Percentiles rank a stretch among this genome's conserved stretches.
phyloP scores from a whole-genome alignment of 2,113 vertebrate species.

The Seriola dumerili region DNA sequence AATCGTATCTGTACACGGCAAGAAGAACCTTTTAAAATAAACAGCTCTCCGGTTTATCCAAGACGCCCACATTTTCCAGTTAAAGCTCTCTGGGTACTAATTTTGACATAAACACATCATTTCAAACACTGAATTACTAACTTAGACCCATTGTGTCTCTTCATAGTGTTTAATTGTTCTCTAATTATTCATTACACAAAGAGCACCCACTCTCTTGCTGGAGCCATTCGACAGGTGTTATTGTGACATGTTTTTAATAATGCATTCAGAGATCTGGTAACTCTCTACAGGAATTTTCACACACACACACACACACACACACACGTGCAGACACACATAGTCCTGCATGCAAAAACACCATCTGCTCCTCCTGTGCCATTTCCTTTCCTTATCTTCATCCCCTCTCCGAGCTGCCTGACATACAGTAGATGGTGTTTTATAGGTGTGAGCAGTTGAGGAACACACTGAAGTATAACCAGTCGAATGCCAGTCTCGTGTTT shows the following conservation, averaged over 20 bases:
- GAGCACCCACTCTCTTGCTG: slow-evolving; percentile 21
- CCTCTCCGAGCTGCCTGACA: slow-evolving; percentile 20
- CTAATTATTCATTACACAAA: slow-evolving; percentile 34
- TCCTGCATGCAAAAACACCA: slow-evolving; percentile 65
- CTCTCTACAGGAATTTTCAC: slow-evolving; percentile 42
- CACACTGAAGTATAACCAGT: slow-evolving; percentile 24
- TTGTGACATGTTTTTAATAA: slow-evolving; percentile 64
- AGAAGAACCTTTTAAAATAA: slow-evolving; percentile 6
- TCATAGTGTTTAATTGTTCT: slow-evolving; percentile 31
- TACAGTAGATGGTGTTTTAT: slow-evolving; percentile 30
- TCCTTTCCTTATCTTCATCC: slow-evolving; percentile 20
- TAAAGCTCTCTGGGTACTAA: slow-evolving; percentile 32
- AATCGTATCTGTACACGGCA: neutral
- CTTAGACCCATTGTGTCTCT: slow-evolving; percentile 8
- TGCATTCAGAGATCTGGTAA: slow-evolving; percentile 59
- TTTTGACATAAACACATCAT: slow-evolving; percentile 17
- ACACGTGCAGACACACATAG: neutral
- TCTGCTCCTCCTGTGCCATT: slow-evolving; percentile 57
- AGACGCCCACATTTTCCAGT: slow-evolving; percentile 1
- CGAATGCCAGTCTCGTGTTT: neutral
- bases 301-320: slow-evolving; percentile 22
- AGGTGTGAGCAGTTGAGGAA: slow-evolving; percentile 1
- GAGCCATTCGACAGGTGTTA: slow-evolving; percentile 56
- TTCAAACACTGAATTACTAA: slow-evolving; percentile 10
- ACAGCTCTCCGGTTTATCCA: neutral